These are phyloP conservation scores for Scolopax bukidnonensis DNA, from an alignment of 2,797 vertebrate genomes.

Conservation along the genomic window DNA sequence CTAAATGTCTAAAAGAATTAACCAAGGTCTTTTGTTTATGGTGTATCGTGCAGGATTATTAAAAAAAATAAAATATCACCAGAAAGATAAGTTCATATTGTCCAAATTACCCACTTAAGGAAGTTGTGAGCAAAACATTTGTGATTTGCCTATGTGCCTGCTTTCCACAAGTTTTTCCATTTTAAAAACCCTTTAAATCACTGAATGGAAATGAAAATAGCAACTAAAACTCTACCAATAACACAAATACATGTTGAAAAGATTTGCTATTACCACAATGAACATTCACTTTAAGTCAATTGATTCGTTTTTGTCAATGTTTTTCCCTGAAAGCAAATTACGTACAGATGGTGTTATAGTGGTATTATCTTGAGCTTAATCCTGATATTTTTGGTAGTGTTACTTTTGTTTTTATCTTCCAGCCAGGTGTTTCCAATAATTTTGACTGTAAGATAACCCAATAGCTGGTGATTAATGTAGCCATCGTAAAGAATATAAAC, in stretches of 20 bases:
- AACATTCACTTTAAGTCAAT: neutral
- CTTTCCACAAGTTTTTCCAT: neutral
- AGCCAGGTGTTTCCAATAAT: slow-evolving; percentile 66
- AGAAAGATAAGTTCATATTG: neutral
- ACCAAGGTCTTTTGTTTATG: neutral
- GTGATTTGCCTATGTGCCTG: neutral
- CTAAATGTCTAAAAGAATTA: neutral
- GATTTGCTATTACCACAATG: neutral
- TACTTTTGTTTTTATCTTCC: neutral
- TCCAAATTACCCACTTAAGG: neutral
- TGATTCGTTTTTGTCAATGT: neutral
- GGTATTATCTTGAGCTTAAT: neutral
- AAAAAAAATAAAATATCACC: neutral
- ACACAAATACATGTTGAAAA: neutral
- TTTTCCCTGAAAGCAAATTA: slow-evolving; percentile 15
- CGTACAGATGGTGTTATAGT: neutral
- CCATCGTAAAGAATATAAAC: slow-evolving; percentile 59
- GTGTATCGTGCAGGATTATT: neutral
- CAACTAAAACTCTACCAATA: neutral
- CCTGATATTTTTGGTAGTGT: neutral
- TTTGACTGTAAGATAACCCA: slow-evolving; percentile 64
- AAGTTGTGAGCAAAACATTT: neutral
- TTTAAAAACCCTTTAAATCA: neutral
- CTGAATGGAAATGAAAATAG: neutral
- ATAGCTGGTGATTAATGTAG: slow-evolving; percentile 66